phyloP scores from a whole-genome alignment of 2,888 invertebrate genomes.

The Megamerina dolium region DNA sequence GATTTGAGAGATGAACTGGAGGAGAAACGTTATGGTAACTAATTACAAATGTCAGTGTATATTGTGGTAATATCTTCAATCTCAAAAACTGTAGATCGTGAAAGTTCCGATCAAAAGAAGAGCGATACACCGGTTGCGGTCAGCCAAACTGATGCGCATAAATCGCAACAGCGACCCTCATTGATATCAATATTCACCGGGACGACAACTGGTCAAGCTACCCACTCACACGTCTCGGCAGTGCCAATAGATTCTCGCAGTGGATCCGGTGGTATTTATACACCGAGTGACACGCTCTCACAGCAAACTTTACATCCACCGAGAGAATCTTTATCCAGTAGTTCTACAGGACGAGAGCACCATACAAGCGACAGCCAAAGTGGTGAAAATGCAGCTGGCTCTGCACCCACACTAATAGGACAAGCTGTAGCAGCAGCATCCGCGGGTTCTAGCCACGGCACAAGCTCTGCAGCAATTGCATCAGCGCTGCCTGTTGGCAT shows the following conservation, averaged over 20 bases:
- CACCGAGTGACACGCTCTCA: constrained; percentile 49
- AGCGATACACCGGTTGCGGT: constrained; percentile 48
- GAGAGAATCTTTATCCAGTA: constrained; percentile 57
- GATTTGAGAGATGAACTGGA: constrained; percentile 82
- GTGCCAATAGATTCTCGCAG: constrained; percentile 48
- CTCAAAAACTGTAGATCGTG: constrained; percentile 44
- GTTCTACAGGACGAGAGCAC: constrained; percentile 53
- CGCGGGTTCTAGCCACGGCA: constrained; percentile 29
- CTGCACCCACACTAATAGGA: constrained; percentile 38
- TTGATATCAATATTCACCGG: constrained; percentile 64
- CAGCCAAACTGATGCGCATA: constrained; percentile 50
- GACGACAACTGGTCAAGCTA: constrained; percentile 50
- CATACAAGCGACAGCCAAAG: constrained; percentile 49
- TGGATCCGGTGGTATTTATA: constrained; percentile 48
- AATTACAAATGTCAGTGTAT: no score
- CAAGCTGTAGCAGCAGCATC: constrained; percentile 25
- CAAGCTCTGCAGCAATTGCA: constrained; percentile 29
- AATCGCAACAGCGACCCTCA: constrained; percentile 60
- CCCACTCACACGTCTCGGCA: constrained; percentile 46
- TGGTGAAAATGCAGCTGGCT: constrained; percentile 37
- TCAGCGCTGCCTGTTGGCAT: constrained; percentile 39
- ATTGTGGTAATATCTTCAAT: no score
- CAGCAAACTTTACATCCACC: constrained; percentile 51
- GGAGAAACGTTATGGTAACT: constrained; percentile 53
- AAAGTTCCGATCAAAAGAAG: constrained; percentile 45